Conservation (phyloP, 2,888 invertebrate genomes). For the Apoda limacodes region DNA sequence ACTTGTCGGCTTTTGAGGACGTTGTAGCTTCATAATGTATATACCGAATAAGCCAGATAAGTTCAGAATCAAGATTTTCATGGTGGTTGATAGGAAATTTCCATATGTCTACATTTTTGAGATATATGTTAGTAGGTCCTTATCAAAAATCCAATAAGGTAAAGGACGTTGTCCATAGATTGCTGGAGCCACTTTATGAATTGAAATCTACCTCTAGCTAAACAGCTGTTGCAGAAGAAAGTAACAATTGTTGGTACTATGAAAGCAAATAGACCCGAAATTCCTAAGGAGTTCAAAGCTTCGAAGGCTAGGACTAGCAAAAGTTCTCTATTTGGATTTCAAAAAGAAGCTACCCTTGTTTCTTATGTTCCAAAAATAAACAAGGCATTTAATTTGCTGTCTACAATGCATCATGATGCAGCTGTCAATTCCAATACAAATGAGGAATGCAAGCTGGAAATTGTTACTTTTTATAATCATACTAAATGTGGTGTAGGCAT, state of each 20-base stretch:
- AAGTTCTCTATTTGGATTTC: slow-evolving; percentile 13
- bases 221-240: slow-evolving; percentile 5
- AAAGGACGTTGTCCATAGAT: neutral
- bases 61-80: slow-evolving; percentile 5
- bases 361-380: slow-evolving; percentile 14
- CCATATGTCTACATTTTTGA: slow-evolving; percentile 8
- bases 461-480: slow-evolving; percentile 20
- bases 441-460: slow-evolving; percentile 15
- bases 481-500: slow-evolving; percentile 22
- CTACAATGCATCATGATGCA: slow-evolving; percentile 15
- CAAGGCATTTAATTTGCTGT: slow-evolving; percentile 11
- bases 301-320: too few species aligned
- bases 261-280: slow-evolving; percentile 6
- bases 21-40: slow-evolving; percentile 5
- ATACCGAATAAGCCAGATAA: slow-evolving; percentile 7
- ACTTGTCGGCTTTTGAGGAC: slow-evolving; percentile 5
- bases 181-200: slow-evolving; percentile 1
- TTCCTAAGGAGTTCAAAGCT: slow-evolving; percentile 1
- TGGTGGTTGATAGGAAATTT: slow-evolving; percentile 3
- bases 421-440: slow-evolving; percentile 14
- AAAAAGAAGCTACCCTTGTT: slow-evolving; percentile 11
- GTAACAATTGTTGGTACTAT: slow-evolving; percentile 6
- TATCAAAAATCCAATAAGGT: slow-evolving; percentile 3
- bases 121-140: slow-evolving; percentile 6
- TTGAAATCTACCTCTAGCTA: slow-evolving; percentile 5